These are phyloP conservation scores for Apis cerana DNA, from an alignment of 1,140 invertebrate species.

Conservation along the genomic window DNA sequence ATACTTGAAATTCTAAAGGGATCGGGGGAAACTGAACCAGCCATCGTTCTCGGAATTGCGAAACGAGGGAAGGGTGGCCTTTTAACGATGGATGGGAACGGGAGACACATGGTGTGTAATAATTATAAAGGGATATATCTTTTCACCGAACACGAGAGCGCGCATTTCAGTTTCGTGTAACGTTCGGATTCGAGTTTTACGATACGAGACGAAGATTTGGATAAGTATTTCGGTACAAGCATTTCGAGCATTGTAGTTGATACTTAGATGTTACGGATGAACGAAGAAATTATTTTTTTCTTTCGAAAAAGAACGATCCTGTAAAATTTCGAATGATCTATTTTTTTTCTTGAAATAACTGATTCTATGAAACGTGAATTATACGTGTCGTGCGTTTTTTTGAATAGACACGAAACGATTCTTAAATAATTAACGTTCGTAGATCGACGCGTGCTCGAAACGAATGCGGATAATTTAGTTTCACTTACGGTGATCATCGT, in stretches of 20 bases:
- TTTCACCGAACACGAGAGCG: slow-evolving; percentile 31
- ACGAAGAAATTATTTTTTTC: no score
- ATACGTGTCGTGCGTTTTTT: no score
- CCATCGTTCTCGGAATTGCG: slow-evolving; percentile 19
- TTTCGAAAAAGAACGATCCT: no score
- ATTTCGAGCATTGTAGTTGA: no score
- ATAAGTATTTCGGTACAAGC: no score
- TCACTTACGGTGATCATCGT: slow-evolving; percentile 16
- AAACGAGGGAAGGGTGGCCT: slow-evolving; percentile 30
- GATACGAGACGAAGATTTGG: neutral
- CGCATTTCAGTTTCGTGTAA: slow-evolving; percentile 39
- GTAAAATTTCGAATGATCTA: no score
- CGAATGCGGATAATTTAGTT: slow-evolving; percentile 13
- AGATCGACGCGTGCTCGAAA: slow-evolving; percentile 13
- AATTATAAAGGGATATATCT: slow-evolving; percentile 44
- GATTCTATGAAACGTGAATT: no score
- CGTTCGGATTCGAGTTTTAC: slow-evolving; percentile 31
- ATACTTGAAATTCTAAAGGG: slow-evolving; percentile 49
- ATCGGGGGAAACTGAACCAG: slow-evolving; percentile 1
- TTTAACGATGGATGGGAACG: slow-evolving; percentile 44
- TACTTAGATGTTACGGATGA: no score
- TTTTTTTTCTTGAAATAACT: no score
- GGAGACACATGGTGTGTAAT: slow-evolving; percentile 31
- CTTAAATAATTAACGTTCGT: slow-evolving; percentile 17
- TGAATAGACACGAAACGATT: neutral